Evolutionary conservation across 2,888 invertebrate genomes (phyloP).

Genomic region (Xestobium rufovillosum): DNA sequence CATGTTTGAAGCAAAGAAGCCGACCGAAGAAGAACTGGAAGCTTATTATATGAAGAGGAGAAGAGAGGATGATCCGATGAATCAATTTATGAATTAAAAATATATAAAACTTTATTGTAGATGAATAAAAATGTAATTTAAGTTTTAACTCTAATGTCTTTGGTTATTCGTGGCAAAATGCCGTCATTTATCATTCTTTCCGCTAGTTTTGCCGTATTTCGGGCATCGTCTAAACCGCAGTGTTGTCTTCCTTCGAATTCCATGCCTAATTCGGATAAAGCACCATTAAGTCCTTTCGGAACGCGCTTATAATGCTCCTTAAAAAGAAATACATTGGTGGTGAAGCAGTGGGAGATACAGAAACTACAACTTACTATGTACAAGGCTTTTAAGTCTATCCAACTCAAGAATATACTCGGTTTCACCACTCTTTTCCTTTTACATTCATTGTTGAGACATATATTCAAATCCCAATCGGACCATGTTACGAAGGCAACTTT

Average conservation of each 20-base stretch:
- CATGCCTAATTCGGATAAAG: slow-evolving; percentile 50
- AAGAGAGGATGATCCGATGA: slow-evolving; percentile 91
- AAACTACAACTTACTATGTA: slow-evolving; percentile 41
- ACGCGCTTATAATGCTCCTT: slow-evolving; percentile 49
- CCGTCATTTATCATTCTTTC: slow-evolving; percentile 53
- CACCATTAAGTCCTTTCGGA: slow-evolving; percentile 49
- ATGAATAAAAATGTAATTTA: too few relatives aligned
- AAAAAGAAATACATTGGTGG: slow-evolving; percentile 20
- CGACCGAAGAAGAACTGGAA: slow-evolving; percentile 88
- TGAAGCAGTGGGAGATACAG: too few relatives aligned
- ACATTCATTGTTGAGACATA: slow-evolving; percentile 52
- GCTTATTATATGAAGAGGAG: slow-evolving; percentile 82
- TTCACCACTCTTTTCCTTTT: slow-evolving; percentile 49
- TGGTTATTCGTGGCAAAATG: slow-evolving; percentile 44
- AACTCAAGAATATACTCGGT: slow-evolving; percentile 47
- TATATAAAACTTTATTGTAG: slow-evolving; percentile 8
- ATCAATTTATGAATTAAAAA: slow-evolving; percentile 48
- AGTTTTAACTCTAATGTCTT: too few relatives aligned
- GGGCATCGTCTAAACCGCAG: slow-evolving; percentile 55
- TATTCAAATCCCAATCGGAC: slow-evolving; percentile 58
- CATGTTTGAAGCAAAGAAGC: slow-evolving; percentile 74
- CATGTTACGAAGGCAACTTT: slow-evolving; percentile 51
- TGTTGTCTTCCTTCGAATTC: slow-evolving; percentile 53
- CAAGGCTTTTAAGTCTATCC: slow-evolving; percentile 53
- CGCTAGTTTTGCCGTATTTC: slow-evolving; percentile 52